Base-by-base conservation (phyloP, 30 jellyfish, hydroid and myxozoan species). In the Mastigias papua region DNA sequence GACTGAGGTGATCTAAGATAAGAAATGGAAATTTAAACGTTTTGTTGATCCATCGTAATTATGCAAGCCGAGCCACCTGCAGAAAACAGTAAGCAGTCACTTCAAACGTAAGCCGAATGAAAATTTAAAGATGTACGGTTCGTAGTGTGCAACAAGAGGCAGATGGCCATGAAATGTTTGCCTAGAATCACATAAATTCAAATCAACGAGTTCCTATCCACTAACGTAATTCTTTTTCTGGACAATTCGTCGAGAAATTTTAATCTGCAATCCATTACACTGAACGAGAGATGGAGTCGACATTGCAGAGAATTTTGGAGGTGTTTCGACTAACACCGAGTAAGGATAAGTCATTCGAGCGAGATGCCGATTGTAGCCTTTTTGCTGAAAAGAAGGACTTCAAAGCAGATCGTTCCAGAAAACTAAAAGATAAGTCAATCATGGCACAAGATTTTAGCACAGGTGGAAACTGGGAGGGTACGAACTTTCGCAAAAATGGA, bases 81-180 rank as follows among this genome's bases (percentile, higher is more conserved):
- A 28, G 67, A 26, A 28, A 77, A 77, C 88, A 77, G 88, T 58
- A 77, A 77, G 88, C 62, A 77, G 78, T 46, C 88, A 54, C 67
- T 72, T 51, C 35, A 34, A 72, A 72, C 66, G 19, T 26, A 72
- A 72, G 83, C 26, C 74, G 74, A 63, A 63, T 63, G 74, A 63
- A 63, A 63, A 63, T 63, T 63, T 63, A 63, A 63, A 63, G 37
- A 63, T 63, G 23, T 63, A 63, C 74, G 23, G 37, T 63, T 63
- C 20, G 74, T 6, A 22, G 74, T 63, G 74, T 42, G 74, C 13
- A 0, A 42, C 37, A 63, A 63, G 42, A 63, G 74, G 74, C 74
- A 63, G 74, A 63, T 63, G 74, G 70, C 23, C 42, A 63, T 37
- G n/a, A 63, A 25, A 7, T 27, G 37, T 27, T 63, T 42, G 17